Evolutionary conservation across 1,140 invertebrate genomes (phyloP).

Genomic region (Ylistrum balloti): DNA sequence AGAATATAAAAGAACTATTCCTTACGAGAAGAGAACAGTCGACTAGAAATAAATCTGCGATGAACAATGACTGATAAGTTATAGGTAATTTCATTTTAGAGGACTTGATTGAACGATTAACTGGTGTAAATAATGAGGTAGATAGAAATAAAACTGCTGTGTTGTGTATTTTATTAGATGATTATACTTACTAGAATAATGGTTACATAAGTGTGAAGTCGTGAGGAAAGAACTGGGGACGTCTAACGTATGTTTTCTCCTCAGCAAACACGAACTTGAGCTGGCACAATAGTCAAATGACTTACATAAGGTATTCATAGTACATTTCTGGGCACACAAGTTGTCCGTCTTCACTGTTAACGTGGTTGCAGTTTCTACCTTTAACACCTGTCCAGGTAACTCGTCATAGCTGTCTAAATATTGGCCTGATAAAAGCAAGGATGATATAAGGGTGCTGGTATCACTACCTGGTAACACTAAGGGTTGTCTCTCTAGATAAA

Average conservation of each 20-base stretch:
- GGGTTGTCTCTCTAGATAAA: too few species aligned
- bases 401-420: conserved; percentile 65
- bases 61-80: too few species aligned
- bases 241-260: conserved; percentile 63
- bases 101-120: too few species aligned
- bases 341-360: conserved; percentile 46
- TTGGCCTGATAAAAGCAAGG: conserved; percentile 61
- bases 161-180: too few species aligned
- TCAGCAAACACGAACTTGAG: conserved; percentile 60
- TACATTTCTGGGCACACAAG: conserved; percentile 66
- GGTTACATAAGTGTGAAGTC: conserved; percentile 60
- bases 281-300: conserved; percentile 69
- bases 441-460: too few species aligned
- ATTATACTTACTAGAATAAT: conserved; percentile 66
- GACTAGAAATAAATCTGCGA: too few species aligned
- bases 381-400: conserved; percentile 58
- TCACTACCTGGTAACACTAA: too few species aligned
- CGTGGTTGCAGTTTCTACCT: conserved; percentile 43
- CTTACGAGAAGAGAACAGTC: too few species aligned
- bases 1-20: too few species aligned
- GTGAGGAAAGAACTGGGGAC: conserved; percentile 21
- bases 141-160: too few species aligned
- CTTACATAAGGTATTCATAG: conserved; percentile 55
- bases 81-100: too few species aligned
- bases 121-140: too few species aligned